These are phyloP conservation scores for Genyomyrus donnyi DNA, from an alignment of 2,113 vertebrate species.

Conservation along the genomic window DNA sequence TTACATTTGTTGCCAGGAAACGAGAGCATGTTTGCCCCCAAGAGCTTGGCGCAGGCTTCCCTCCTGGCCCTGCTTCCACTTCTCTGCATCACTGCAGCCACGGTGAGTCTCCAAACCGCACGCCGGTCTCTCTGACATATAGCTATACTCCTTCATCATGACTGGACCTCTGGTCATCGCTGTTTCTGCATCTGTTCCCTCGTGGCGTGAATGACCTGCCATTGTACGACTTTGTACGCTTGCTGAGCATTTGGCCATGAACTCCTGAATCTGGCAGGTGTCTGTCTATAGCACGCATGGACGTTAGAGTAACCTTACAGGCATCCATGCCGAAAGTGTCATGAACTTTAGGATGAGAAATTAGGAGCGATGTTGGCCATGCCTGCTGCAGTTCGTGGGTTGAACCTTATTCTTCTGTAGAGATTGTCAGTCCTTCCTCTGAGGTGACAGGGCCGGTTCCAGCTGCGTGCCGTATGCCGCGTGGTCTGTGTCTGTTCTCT, in stretches of 20 bases:
- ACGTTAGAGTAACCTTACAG: neutral
- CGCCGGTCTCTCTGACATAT: neutral
- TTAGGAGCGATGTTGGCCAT: neutral
- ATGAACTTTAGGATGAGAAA: neutral
- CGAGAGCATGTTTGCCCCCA: conserved; percentile 32
- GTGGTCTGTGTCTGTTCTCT: neutral
- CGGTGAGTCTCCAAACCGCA: conserved; percentile 37
- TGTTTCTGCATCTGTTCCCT: neutral
- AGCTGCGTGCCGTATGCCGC: neutral
- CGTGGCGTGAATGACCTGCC: neutral
- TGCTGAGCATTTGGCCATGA: neutral
- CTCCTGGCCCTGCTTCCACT: conserved; percentile 29
- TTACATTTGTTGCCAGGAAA: neutral
- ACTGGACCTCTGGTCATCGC: neutral
- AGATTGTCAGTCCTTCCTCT: neutral
- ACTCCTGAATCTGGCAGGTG: neutral
- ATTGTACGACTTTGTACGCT: neutral
- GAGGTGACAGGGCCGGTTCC: neutral
- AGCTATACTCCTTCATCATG: neutral
- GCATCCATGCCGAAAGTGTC: neutral
- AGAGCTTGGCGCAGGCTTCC: conserved; percentile 20
- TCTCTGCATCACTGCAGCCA: conserved; percentile 26
- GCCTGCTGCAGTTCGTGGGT: neutral
- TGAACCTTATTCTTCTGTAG: neutral
- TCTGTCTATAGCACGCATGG: neutral